Evolutionary conservation across 2,888 invertebrate species (phyloP), one percentile per base, ranked within the genome.

Genomic region (Meteorus cinctellus): DNA sequence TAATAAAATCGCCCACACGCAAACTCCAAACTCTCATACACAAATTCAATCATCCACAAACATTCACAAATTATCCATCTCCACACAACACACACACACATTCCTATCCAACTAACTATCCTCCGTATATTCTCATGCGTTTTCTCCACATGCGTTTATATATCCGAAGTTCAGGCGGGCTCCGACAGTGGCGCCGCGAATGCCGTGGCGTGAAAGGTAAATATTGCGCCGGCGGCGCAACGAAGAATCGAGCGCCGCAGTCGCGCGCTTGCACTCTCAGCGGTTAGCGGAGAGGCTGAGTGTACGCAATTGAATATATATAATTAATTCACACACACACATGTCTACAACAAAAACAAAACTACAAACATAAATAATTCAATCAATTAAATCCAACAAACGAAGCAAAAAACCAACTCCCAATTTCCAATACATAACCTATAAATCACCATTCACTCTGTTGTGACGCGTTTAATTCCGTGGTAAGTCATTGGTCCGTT

Each of bases 181-280:
- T 16, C 74, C 81, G 82, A 79, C 77, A 24, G 78, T 78, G 78
- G 85, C 86, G 87, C 83, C 83, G 69, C 82, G 79, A 78, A 80
- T 73, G 76, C 29, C 77, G 76, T 78, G 84, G 83, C 76, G 65
- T 71, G 77, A 67, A 48, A 29, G 34, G 12, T 81, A 87, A 86
- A 68, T 84, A 82, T 29, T 36, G 59, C 76, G 76, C 79, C 80
- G 80, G 84, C 84, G 86, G 86, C 84, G 85, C 83, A 82, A 81
- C 82, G 82, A 79, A 80, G 81, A 83, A 81, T 78, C 78, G 81
- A 82, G 82, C 82, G 82, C 85, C 84, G 84, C 86, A 88, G 88
- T 88, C 86, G 86, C 86, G 86, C 86, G 87, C 85, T 85, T 86
- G 86, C 87, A 87, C 84, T 88, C 87, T 83, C 82, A 86, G 86